Conservation (phyloP, 2,797 vertebrate genomes). For the Syngnathus rostellatus region DNA sequence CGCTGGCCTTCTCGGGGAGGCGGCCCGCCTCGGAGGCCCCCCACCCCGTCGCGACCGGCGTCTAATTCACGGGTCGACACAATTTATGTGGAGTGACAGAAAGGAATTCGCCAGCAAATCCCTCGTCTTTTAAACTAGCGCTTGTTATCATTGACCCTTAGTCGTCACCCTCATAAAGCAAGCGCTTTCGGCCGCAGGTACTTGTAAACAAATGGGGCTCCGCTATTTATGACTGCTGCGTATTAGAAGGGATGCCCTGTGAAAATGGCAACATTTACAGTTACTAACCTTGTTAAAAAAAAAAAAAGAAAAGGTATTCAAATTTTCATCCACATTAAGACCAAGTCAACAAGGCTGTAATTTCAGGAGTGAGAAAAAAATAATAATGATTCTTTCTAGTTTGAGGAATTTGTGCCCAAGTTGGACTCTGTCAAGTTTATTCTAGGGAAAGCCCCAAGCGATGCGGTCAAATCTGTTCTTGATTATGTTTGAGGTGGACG, state of each 20-base stretch:
- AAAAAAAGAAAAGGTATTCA: background rate
- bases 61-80: conserved; percentile 50
- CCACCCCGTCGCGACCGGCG: conserved; percentile 27
- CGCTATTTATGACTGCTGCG: conserved; percentile 37
- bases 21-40: conserved; percentile 1
- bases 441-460: background rate
- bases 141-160: conserved; percentile 69
- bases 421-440: background rate
- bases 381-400: background rate
- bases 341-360: background rate
- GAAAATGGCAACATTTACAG: background rate
- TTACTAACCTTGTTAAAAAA: background rate
- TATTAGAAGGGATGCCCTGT: conserved; percentile 15
- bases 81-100: conserved; percentile 72
- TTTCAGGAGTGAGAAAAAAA: background rate
- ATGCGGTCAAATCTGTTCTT: background rate
- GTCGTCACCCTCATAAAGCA: conserved; percentile 56
- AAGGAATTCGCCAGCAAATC: conserved; percentile 69
- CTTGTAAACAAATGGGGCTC: conserved; percentile 49
- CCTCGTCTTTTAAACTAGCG: conserved; percentile 51
- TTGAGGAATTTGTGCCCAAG: no score
- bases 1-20: conserved; percentile 21
- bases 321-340: background rate
- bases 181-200: conserved; percentile 41
- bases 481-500: background rate